Evolutionary conservation across 2,797 vertebrate species (phyloP).

Genomic region (Yasuhikotakia modesta): DNA sequence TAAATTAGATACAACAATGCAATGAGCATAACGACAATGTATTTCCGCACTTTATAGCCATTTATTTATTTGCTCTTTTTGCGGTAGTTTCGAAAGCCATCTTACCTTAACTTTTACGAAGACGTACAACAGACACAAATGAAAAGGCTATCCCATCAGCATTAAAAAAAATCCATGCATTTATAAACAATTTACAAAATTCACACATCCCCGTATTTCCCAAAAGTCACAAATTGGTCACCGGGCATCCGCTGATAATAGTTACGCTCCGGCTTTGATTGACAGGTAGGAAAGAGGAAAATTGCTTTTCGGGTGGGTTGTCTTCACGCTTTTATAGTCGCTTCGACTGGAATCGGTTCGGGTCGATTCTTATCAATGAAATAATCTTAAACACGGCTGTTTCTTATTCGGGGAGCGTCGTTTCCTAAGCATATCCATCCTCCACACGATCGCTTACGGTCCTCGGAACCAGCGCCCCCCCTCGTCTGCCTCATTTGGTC

Average conservation of each 20-base stretch:
- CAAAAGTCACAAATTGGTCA: constrained; percentile 38
- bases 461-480: constrained; percentile 60
- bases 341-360: not conserved
- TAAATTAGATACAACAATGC: not conserved
- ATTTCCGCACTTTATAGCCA: not conserved
- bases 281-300: constrained; percentile 69
- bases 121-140: not conserved
- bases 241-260: constrained; percentile 65
- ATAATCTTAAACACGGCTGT: not conserved
- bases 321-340: not conserved
- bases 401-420: not conserved
- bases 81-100: constrained; percentile 16
- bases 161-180: not conserved
- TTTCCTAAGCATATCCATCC: not conserved
- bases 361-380: not conserved
- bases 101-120: constrained; percentile 47
- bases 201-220: not conserved
- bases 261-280: constrained; percentile 71
- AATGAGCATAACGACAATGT: not conserved
- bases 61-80: not conserved
- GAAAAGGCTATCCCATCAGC: not conserved
- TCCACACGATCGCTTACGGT: not conserved
- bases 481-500: constrained; percentile 78
- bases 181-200: not conserved
- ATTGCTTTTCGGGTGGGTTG: constrained; percentile 48